Evolutionary conservation across 2,113 vertebrate genomes (phyloP), one percentile per base, ranked within the genome.

Genomic region (Hassar affinis): DNA sequence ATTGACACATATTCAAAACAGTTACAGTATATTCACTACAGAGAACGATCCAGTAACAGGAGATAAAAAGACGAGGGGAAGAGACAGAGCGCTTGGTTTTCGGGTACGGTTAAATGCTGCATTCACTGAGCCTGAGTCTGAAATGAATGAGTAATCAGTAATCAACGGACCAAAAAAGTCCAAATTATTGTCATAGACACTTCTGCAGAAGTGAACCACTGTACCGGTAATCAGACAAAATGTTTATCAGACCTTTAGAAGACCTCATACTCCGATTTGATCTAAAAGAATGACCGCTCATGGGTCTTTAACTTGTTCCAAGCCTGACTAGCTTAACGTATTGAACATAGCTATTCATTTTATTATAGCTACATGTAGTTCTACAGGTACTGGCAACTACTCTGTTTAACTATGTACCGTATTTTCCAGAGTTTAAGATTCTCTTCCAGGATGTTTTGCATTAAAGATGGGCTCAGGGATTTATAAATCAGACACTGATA

Each of bases 131-230:
- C 84, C 86, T 88, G 86, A 87, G 83, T 82, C 83, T 83, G 80
- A 87, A 68, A 30, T 56, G 82, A 77, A 78, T 27, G 38, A 45
- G 14, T 79, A 79, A 79, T 61, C 38, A 61, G 61, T 61, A n/a
- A n/a, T n/a, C n/a, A 78, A 61, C 7, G 38, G 77, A 78, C 77
- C 38, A 78, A 61, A 61, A 76, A 76, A n/a, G 12, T 22, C 18
- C 77, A 22, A 79, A 45, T 61, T 47, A 45, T 17, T 79, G 77
- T 61, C 17, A 47, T 75, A 84, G 78, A 83, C 72, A 81, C 84
- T 83, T 88, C 84, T 71, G 84, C 84, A 81, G 86, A 88, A 88
- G 86, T 87, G 78, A 51, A 47, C n/a, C 59, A 61, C 78, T 47
- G 42, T 87, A 85, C 71, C 52, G 78, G 80, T 47, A 82, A 51